Percentiles rank a stretch among this genome's conserved stretches.
Evolutionary conservation across 92 coral and sea anemone species (phyloP).

Genomic region (Phenganax subtilis): DNA sequence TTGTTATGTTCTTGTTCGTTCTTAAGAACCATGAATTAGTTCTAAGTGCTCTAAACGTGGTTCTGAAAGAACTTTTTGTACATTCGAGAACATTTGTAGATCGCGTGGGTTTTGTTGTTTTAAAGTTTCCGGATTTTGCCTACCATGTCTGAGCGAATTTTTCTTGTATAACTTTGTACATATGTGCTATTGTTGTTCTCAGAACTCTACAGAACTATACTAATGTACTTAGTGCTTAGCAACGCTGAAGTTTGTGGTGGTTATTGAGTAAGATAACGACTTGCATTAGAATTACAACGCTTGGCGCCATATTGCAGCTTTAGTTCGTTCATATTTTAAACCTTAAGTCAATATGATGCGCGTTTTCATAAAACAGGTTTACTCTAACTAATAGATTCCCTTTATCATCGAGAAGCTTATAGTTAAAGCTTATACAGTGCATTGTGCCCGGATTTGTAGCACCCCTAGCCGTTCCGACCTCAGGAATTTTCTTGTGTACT

Average conservation of each 20-base stretch:
- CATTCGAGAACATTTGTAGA: background rate
- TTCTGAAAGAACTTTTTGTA: background rate
- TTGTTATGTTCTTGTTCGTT: background rate
- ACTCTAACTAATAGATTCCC: background rate
- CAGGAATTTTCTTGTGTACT: background rate
- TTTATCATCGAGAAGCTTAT: conserved; percentile 15
- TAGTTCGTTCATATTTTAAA: background rate
- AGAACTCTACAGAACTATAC: background rate
- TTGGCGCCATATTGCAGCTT: background rate
- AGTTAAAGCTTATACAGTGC: conserved; percentile 1
- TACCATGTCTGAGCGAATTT: background rate
- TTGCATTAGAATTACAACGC: background rate
- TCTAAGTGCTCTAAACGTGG: background rate
- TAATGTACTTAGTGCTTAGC: background rate
- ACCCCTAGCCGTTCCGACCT: background rate
- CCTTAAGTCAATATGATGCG: background rate
- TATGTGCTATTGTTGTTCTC: background rate
- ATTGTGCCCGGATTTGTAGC: background rate
- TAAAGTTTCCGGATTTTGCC: background rate
- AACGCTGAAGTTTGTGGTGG: background rate
- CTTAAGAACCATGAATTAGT: background rate
- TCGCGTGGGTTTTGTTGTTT: conserved; percentile 6
- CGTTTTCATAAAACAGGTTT: background rate
- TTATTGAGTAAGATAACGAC: background rate
- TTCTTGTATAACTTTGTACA: background rate